Percentiles rank a stretch among this genome's conserved stretches.
Conservation (phyloP, 1,140 invertebrate species). For the Lutraria rhynchaena region DNA sequence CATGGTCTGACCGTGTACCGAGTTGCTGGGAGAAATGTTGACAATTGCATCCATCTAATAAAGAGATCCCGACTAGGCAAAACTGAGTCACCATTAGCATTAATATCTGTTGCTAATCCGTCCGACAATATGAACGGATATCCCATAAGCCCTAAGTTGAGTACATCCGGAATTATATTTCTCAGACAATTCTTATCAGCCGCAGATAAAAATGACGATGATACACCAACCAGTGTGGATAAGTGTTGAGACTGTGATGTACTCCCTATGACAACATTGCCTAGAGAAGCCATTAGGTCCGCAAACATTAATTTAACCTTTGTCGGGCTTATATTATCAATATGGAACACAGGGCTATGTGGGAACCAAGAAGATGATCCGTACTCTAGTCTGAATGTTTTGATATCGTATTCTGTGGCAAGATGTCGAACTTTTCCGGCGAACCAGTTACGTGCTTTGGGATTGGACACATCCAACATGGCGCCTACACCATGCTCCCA, state of each 20-base stretch:
- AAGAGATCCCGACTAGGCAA: constrained; percentile 91
- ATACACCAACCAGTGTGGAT: constrained; percentile 63
- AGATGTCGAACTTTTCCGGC: constrained; percentile 85
- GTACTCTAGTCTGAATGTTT: constrained; percentile 95
- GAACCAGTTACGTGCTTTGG: constrained; percentile 87
- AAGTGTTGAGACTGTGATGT: constrained; percentile 70
- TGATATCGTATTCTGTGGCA: constrained; percentile 86
- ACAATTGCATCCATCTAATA: constrained; percentile 94
- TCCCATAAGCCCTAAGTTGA: constrained; percentile 92
- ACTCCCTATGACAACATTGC: constrained; percentile 61
- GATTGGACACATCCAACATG: constrained; percentile 76
- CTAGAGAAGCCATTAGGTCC: constrained; percentile 62
- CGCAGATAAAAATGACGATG: constrained; percentile 8
- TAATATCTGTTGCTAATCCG: constrained; percentile 49
- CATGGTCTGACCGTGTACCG: constrained; percentile 95
- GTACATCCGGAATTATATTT: constrained; percentile 88
- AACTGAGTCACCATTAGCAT: constrained; percentile 46
- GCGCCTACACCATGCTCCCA: constrained; percentile 89
- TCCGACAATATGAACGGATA: constrained; percentile 93
- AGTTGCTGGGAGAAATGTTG: constrained; percentile 92
- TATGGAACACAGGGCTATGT: constrained; percentile 67
- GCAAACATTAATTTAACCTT: constrained; percentile 61
- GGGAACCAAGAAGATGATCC: constrained; percentile 94
- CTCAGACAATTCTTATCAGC: constrained; percentile 59
- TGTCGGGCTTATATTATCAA: constrained; percentile 61